Evolutionary conservation across 2,113 vertebrate species (phyloP).

Genomic region (Rhinogobius similis): DNA sequence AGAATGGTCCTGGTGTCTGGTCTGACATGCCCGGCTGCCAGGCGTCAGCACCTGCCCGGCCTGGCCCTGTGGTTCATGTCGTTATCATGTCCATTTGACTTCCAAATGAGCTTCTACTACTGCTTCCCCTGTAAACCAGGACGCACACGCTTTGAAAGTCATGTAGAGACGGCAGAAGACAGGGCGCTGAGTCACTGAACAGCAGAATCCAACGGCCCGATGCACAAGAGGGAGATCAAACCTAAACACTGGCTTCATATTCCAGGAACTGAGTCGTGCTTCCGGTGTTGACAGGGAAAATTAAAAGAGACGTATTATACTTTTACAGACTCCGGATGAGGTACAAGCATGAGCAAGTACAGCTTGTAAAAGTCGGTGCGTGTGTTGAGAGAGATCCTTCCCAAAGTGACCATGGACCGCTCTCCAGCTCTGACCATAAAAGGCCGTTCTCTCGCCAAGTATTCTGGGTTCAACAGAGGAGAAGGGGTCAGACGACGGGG

Average conservation of each 20-base stretch:
- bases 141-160: no score
- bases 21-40: no score
- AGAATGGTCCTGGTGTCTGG: no score
- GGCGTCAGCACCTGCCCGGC: not conserved
- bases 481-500: not conserved
- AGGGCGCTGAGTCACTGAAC: not conserved
- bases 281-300: slow-evolving; percentile 13
- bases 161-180: not conserved
- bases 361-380: not conserved
- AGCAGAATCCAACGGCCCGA: not conserved
- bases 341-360: no score
- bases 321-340: no score
- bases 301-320: no score
- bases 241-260: slow-evolving; percentile 1
- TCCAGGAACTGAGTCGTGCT: slow-evolving; percentile 14
- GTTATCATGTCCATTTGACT: not conserved
- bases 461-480: slow-evolving; percentile 14
- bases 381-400: slow-evolving; percentile 23
- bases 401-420: slow-evolving; percentile 44
- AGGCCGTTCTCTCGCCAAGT: slow-evolving; percentile 52
- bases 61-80: not conserved
- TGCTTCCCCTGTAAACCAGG: not conserved
- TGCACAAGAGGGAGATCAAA: not conserved
- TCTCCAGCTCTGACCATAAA: slow-evolving; percentile 65
- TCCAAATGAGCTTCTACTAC: slow-evolving; percentile 2